Percentiles rank a stretch among this genome's conserved stretches.
Conservation (phyloP, 2,797 vertebrate species). For the Hydrocynus forskahlii region DNA sequence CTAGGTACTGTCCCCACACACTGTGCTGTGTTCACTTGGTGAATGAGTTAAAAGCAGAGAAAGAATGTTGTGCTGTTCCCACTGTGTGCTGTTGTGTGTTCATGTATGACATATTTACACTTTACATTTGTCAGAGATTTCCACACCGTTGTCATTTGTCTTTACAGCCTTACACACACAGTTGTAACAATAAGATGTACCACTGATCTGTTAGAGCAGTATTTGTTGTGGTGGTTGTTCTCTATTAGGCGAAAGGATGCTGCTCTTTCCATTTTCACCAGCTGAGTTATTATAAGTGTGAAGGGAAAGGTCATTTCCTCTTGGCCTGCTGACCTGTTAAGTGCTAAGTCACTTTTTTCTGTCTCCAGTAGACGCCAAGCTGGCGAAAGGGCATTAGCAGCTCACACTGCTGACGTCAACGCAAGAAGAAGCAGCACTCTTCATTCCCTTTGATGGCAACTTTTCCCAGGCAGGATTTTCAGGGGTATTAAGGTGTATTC, state of each 20-base stretch:
- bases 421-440: constrained; percentile 2
- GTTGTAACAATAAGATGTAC: not conserved
- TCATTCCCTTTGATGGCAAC: constrained; percentile 14
- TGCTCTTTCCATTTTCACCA: not conserved
- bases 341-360: constrained; percentile 6
- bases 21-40: too few relatives aligned
- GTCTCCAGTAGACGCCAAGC: not conserved
- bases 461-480: constrained; percentile 38
- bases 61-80: too few relatives aligned
- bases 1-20: too few relatives aligned
- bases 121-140: not conserved
- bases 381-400: not conserved
- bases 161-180: too few relatives aligned
- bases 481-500: constrained; percentile 32
- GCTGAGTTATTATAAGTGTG: constrained; percentile 1
- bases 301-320: constrained; percentile 11
- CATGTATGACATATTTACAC: too few relatives aligned
- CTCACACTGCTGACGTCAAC: not conserved
- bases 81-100: too few relatives aligned
- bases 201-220: too few relatives aligned
- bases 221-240: not conserved
- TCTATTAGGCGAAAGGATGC: not conserved
- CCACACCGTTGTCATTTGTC: too few relatives aligned
- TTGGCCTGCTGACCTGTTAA: constrained; percentile 10
- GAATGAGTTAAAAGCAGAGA: too few relatives aligned